phyloP scores from a whole-genome alignment of 2,888 invertebrate species.

The Drosophila ustulata region DNA sequence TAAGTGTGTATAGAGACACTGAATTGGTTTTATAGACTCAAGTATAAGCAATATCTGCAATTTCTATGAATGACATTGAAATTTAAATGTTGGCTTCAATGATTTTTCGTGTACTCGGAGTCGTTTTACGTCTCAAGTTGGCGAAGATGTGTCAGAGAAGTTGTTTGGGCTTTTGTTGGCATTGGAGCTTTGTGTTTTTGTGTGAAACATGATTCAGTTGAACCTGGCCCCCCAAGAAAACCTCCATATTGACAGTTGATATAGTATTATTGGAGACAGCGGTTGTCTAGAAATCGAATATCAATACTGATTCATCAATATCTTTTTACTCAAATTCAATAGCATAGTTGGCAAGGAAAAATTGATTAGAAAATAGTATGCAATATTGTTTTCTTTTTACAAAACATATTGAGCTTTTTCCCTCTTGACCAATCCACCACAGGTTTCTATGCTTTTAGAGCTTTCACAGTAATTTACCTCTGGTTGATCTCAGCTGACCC shows the following conservation, averaged over 20 bases:
- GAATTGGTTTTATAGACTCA: constrained; percentile 17
- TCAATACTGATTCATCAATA: neutral
- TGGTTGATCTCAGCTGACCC: constrained; percentile 36
- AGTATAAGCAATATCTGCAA: constrained; percentile 59
- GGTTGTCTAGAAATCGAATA: constrained; percentile 6
- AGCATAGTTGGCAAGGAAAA: neutral
- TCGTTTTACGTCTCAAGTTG: constrained; percentile 40
- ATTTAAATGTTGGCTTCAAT: constrained; percentile 68
- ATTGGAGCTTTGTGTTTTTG: constrained; percentile 49
- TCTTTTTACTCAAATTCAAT: neutral
- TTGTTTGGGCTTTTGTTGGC: constrained; percentile 46
- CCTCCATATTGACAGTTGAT: constrained; percentile 31
- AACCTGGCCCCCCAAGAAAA: constrained; percentile 16
- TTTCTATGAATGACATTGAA: constrained; percentile 72
- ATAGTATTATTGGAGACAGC: constrained; percentile 2
- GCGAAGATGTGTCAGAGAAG: constrained; percentile 67
- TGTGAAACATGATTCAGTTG: constrained; percentile 38
- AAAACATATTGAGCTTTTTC: neutral
- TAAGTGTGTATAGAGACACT: constrained; percentile 8
- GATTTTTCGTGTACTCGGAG: constrained; percentile 24
- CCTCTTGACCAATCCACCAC: neutral
- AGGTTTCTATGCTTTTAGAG: neutral
- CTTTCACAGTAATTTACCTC: constrained; percentile 6
- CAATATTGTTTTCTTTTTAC: neutral
- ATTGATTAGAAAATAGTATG: neutral